These are phyloP conservation scores for Patiria miniata DNA, from an alignment of 35 echinoderm and acorn worm species.

Conservation along the genomic window DNA sequence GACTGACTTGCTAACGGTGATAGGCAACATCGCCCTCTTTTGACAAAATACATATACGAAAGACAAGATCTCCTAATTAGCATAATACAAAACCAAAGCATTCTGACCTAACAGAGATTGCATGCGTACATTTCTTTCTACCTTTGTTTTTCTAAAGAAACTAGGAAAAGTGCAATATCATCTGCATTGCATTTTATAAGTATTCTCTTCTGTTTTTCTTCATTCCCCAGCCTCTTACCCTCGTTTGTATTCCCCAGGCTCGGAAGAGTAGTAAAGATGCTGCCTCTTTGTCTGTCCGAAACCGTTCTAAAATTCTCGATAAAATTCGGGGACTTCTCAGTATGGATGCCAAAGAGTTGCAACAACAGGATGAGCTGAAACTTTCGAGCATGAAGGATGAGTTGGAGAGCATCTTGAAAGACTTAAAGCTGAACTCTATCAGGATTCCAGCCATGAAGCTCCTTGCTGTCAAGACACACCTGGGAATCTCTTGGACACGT, in stretches of 20 bases:
- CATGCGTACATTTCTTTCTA: too few relatives aligned
- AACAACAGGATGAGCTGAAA: conserved; percentile 5
- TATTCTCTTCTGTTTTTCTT: too few relatives aligned
- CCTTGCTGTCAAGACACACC: neutral
- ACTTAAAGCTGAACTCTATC: neutral
- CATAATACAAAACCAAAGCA: too few relatives aligned
- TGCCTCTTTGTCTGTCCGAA: neutral
- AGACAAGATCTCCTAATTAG: too few relatives aligned
- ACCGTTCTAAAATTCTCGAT: neutral
- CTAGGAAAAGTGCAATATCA: too few relatives aligned
- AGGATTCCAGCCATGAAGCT: neutral
- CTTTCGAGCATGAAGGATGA: neutral
- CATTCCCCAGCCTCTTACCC: neutral
- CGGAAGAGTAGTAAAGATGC: conserved; percentile 12
- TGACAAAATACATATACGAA: too few relatives aligned
- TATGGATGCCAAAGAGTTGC: neutral
- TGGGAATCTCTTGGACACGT: conserved; percentile 18
- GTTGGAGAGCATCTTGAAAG: neutral
- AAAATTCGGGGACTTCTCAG: neutral
- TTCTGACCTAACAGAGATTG: too few relatives aligned
- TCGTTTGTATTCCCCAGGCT: neutral
- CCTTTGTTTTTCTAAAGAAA: too few relatives aligned
- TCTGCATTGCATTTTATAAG: too few relatives aligned
- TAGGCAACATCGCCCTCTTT: too few relatives aligned
- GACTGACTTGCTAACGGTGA: too few relatives aligned